Percentiles rank a stretch among this genome's conserved stretches.
phyloP scores from a whole-genome alignment of 2,797 vertebrate species.

The Muscicapa striata region DNA sequence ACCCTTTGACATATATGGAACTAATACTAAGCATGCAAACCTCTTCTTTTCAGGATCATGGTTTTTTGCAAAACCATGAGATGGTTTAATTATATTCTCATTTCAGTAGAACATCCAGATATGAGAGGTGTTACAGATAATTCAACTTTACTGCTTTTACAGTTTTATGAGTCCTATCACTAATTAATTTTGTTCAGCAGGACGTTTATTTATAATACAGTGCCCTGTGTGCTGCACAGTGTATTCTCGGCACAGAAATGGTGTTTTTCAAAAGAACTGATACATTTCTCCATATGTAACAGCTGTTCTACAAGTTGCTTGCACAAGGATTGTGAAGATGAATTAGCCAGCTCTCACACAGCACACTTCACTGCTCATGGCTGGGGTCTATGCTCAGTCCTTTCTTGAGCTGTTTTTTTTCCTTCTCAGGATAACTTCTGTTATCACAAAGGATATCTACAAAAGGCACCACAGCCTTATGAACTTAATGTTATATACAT shows the following conservation, averaged over 20 bases:
- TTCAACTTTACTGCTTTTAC: neutral
- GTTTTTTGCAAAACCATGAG: neutral
- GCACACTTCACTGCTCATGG: neutral
- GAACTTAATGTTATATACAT: neutral
- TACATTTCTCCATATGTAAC: neutral
- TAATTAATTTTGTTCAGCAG: neutral
- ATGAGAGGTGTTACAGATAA: neutral
- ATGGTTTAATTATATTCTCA: neutral
- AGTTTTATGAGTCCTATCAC: neutral
- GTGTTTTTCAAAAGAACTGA: neutral
- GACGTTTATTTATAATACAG: neutral
- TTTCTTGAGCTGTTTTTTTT: neutral
- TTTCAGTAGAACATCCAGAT: neutral
- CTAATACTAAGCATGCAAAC: neutral
- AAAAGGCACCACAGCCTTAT: neutral
- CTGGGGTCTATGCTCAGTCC: neutral
- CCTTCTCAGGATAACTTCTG: neutral
- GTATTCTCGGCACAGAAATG: neutral
- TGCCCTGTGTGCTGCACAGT: rapidly evolving
- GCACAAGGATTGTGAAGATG: neutral
- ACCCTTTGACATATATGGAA: neutral
- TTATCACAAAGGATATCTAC: neutral
- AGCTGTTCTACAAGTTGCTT: neutral
- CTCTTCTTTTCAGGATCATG: neutral
- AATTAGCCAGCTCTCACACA: neutral